phyloP scores from a whole-genome alignment of 2,888 invertebrate genomes.

The Masnerella sp. region DNA sequence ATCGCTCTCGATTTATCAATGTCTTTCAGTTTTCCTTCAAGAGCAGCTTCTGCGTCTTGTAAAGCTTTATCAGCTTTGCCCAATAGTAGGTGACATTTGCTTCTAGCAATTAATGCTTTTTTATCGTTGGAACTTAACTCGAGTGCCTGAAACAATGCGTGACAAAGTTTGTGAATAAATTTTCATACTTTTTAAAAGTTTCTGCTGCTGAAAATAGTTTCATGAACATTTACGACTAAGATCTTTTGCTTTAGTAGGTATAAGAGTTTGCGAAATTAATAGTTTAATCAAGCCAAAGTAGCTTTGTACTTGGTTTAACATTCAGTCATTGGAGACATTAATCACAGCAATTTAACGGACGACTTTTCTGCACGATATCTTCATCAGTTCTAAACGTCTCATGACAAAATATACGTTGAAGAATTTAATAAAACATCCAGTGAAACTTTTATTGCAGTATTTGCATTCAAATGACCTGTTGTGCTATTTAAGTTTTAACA shows the following conservation, averaged over 20 bases:
- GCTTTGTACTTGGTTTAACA: background rate
- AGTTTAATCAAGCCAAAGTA: background rate
- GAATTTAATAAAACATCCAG: no score
- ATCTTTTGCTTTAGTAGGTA: background rate
- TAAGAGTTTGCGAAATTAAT: background rate
- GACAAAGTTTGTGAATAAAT: background rate
- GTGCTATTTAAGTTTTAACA: no score
- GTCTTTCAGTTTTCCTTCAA: conserved; percentile 81
- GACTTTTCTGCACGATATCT: conserved; percentile 20
- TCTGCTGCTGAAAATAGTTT: no score
- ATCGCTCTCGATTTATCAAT: conserved; percentile 86
- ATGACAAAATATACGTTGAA: no score
- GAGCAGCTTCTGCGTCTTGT: conserved; percentile 89
- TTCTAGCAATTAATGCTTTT: conserved; percentile 91
- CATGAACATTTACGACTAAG: background rate
- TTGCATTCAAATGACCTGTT: no score
- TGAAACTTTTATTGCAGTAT: no score
- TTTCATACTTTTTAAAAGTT: no score
- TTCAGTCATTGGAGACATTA: conserved; percentile 18
- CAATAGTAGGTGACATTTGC: conserved; percentile 91
- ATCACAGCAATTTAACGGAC: conserved; percentile 14
- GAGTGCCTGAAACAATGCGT: conserved; percentile 82
- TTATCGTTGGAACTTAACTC: conserved; percentile 91
- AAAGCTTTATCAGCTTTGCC: conserved; percentile 91
- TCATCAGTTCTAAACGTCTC: background rate